phyloP scores from a whole-genome alignment of 2,797 vertebrate species.

The Onychomys arenicola region DNA sequence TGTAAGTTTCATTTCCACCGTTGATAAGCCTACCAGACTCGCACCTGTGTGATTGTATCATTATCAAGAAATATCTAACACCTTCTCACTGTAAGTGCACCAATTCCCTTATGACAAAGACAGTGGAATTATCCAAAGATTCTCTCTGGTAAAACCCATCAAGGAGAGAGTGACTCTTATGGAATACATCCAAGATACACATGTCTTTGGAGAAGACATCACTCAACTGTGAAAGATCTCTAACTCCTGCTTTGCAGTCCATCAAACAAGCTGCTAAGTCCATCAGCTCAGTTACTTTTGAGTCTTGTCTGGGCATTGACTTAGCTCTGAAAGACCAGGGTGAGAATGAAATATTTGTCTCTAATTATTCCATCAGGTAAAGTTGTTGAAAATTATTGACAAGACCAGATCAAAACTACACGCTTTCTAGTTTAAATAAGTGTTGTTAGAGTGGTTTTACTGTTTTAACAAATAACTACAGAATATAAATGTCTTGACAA shows the following conservation, averaged over 20 bases:
- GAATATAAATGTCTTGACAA: neutral
- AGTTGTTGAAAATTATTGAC: conserved; percentile 6
- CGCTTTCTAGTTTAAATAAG: neutral
- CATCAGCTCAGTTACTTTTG: conserved; percentile 45
- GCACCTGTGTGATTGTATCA: neutral
- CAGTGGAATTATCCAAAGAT: conserved; percentile 29
- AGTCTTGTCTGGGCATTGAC: neutral
- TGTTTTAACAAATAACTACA: neutral
- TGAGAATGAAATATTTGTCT: conserved; percentile 50
- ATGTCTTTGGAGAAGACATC: conserved; percentile 54
- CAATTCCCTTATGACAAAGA: neutral
- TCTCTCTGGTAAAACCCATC: neutral
- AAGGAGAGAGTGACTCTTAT: neutral
- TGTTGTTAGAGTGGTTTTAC: neutral
- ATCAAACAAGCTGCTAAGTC: conserved; percentile 23
- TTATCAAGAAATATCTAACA: neutral
- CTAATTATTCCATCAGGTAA: neutral
- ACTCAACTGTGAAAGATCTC: conserved; percentile 48
- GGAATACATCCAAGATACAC: conserved; percentile 36
- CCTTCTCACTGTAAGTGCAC: neutral
- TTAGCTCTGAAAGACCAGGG: neutral
- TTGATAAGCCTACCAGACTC: neutral
- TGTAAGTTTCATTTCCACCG: neutral
- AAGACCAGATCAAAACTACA: neutral
- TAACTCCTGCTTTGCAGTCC: neutral